Evolutionary conservation across 2,113 vertebrate species (phyloP), one percentile per base, ranked within the genome.

Genomic region (Eurypyga helias): DNA sequence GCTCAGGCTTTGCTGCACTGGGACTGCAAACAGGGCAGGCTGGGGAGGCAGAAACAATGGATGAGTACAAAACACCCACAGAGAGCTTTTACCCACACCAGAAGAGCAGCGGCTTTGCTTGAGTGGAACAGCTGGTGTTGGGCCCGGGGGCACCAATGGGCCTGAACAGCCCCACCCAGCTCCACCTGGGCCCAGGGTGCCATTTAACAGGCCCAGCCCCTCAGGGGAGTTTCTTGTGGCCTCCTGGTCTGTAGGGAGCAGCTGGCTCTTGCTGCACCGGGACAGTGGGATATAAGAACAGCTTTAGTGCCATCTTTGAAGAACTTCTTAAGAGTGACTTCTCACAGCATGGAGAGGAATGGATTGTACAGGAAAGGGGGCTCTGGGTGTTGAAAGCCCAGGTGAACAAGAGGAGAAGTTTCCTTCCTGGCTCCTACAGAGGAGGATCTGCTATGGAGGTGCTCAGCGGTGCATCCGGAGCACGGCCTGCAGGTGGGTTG

Each of bases 391-490:
- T 26, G 38, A 20, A 83, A 71, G 38, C 8, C 7, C 17, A 36
- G 29, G 43, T 48, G 51, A 76, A 16, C 4, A 20, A 52, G 45
- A 72, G n/a, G 49, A n/a, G 45, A 46, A 36, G 6, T 31, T 81
- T 60, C 16, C 4, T 7, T 77, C 14, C 7, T 2, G 9, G 13
- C 6, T 29, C 11, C 6, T 34, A 29, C 3, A 6, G 43, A 29
- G 3, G 13, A 85, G 28, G 57, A 64, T 1, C 4, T 3, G 6
- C 20, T 28, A 2, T 2, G 4, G 31, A 23, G 24, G 29, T 0
- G 1, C 20, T 45, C 5, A 12, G 58, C 16, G 24, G 38, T 0
- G 0, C 0, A 2, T 46, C 31, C 14, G 5, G 43, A 9, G 20
- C 10, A 1, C 15, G 23, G 34, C 5, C 38, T 5, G 26, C 38